Evolutionary conservation across 2,888 invertebrate genomes (phyloP), one percentile per base, ranked within the genome.

Genomic region (Apotomis turbidana): DNA sequence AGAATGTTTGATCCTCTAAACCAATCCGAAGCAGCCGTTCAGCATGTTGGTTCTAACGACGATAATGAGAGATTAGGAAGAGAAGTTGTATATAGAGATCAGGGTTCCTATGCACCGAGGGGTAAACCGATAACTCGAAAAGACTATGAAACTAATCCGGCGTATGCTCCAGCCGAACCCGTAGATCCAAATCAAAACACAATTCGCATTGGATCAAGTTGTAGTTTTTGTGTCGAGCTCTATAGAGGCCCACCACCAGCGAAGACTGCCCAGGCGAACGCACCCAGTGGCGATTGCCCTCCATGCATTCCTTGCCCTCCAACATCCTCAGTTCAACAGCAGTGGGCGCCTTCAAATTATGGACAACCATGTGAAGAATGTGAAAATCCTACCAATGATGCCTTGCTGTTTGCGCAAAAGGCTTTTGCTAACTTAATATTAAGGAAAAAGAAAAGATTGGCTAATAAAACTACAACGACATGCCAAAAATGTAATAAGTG

Each of bases 401-500:
- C 15, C 15, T 15, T 27, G 27, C 27, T 27, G 27, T 2, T 63
- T 55, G 13, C 44, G 0, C 41, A 44, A 44, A 38, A 12, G 13
- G 55, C 64, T 44, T 27, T 55, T 2, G 12, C 44, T 6, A 1
- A 5, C 27, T n/a, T 64, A 1, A 8, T 64, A 36, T 15, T 12
- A 15, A 3, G 36, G 15, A 5, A 38, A 6, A 36, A 63, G n/a
- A 44, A 64, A 4, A 5, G 1, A 13, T n/a, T 27, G 10, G 10
- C 6, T 3, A 12, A 12, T 8, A 66, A 15, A 38, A 15, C 15
- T 0, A 54, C 13, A 27, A 3, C 9, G 27, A 57, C 8, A 9
- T 66, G 66, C 15, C 55, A 66, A 46, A 36, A 57, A 57, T 66
- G 66, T 64, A 15, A 64, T 15, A 64, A 4, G 44, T 64, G 64